Percentiles rank a stretch among this genome's conserved stretches.
phyloP scores from a whole-genome alignment of 1,140 invertebrate species.

The Cotesia chilonis region DNA sequence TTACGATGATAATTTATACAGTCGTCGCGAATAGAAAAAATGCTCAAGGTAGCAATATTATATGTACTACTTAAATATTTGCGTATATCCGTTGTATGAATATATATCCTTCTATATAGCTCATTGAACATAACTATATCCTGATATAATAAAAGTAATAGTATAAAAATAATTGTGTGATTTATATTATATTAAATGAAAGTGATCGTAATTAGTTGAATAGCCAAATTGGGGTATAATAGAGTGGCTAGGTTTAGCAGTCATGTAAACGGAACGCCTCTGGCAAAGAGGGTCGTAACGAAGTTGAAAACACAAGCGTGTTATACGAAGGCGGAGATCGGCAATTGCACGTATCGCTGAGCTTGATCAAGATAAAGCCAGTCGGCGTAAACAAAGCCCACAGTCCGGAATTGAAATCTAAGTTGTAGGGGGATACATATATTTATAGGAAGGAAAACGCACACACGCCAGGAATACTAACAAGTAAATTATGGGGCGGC shows the following conservation, averaged over 20 bases:
- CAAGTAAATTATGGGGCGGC: conserved; percentile 59
- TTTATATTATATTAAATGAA: background rate
- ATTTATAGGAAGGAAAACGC: conserved; percentile 25
- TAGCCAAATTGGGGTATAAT: conserved; percentile 45
- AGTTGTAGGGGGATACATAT: conserved; percentile 13
- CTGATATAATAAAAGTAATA: too few relatives aligned
- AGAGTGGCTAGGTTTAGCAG: conserved; percentile 30
- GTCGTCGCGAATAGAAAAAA: too few relatives aligned
- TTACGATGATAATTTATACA: too few relatives aligned
- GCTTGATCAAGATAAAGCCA: conserved; percentile 46
- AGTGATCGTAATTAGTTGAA: conserved; percentile 20
- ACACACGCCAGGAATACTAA: conserved; percentile 45
- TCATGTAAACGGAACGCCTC: conserved; percentile 46
- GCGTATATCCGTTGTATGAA: too few relatives aligned
- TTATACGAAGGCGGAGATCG: conserved; percentile 35
- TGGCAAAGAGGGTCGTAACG: conserved; percentile 23
- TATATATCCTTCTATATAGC: too few relatives aligned
- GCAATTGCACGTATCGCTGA: conserved; percentile 48
- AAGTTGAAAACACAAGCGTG: conserved; percentile 12
- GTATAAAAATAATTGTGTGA: too few relatives aligned
- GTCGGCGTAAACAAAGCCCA: conserved; percentile 30
- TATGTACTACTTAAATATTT: too few relatives aligned
- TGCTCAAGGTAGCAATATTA: too few relatives aligned
- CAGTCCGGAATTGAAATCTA: conserved; percentile 43
- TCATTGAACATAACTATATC: too few relatives aligned